Base-by-base conservation (phyloP, 2,113 vertebrate species). In the Prochilodus magdalenae region DNA sequence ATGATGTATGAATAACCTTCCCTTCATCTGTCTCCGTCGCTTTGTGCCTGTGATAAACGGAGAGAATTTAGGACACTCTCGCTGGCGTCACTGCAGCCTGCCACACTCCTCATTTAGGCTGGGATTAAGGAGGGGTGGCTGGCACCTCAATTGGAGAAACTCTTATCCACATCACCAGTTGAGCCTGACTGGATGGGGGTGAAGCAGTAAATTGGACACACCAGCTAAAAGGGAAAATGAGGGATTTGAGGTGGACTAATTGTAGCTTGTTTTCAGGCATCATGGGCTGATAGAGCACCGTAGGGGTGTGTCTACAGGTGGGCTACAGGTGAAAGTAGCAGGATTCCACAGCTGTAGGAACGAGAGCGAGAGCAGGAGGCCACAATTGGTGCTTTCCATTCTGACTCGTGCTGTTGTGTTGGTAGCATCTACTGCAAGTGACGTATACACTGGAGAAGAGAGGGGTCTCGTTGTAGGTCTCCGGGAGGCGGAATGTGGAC, bases 71-170 rank as follows among this genome's bases (percentile, higher is more conserved):
- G 57, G 30, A 65, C 30, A 60, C 24, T 80, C 55, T 66, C 16
- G 12, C 60, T 1, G 0, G 67, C 70, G 69, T 5, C n/a, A 18
- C 40, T 78, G 26, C 67, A 27, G 22, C 53, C 49, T 16, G 40
- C 55, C 73, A 76, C 59, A 49, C 27, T 44, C 36, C n/a, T 74
- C 30, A 36, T n/a, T 79, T 81, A 47, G 8, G 15, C 36, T 22
- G 26, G 55, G 76, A 84, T 84, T 72, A 81, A 57, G 22, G 22
- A 81, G 53, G n/a, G 10, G 11, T 73, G 33, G 80, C 62, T 77
- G 30, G 5, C 69, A 73, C 29, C 69, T 67, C 33, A 33, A 29
- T 53, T 27, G 47, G 57, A 33, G 70, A 47, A 59, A 75, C 65
- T 66, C 49, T 82, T 79, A 75, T 82, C 70, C 74, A 24, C 44